phyloP scores from a whole-genome alignment of 2,888 invertebrate genomes.

The Panorpa germanica region DNA sequence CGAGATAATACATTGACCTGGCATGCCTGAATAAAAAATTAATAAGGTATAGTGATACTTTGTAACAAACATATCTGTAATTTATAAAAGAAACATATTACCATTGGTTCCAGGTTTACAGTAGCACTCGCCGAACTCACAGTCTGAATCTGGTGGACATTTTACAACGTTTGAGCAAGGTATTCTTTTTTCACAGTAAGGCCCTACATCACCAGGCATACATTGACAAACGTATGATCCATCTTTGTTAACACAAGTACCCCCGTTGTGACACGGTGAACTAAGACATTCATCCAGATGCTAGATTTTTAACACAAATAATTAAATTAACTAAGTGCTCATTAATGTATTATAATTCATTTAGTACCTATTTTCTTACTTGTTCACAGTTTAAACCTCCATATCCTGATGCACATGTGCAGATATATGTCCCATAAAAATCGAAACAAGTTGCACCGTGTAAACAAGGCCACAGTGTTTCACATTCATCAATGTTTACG shows the following conservation, averaged over 20 bases:
- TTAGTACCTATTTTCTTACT: slow-evolving; percentile 31
- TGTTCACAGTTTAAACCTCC: slow-evolving; percentile 60
- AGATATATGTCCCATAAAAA: slow-evolving; percentile 61
- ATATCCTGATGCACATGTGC: slow-evolving; percentile 62
- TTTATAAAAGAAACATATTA: slow-evolving; percentile 14
- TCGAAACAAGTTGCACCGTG: slow-evolving; percentile 66
- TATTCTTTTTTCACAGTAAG: slow-evolving; percentile 22
- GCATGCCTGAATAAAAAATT: slow-evolving; percentile 1
- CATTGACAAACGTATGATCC: slow-evolving; percentile 50
- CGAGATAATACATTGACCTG: background rate
- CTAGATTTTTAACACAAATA: slow-evolving; percentile 55
- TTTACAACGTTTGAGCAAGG: slow-evolving; percentile 21
- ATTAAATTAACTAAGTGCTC: slow-evolving; percentile 42
- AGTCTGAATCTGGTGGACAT: slow-evolving; percentile 49
- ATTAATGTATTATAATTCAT: slow-evolving; percentile 48
- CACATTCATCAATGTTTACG: slow-evolving; percentile 63
- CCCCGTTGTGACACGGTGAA: slow-evolving; percentile 66
- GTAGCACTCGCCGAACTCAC: slow-evolving; percentile 31
- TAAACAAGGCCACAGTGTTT: slow-evolving; percentile 40
- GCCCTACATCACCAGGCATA: slow-evolving; percentile 34
- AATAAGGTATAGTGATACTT: too few relatives aligned
- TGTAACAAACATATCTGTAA: slow-evolving; percentile 2
- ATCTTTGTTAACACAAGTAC: slow-evolving; percentile 53
- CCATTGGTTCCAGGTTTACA: slow-evolving; percentile 25
- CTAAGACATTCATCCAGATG: slow-evolving; percentile 80